phyloP scores from a whole-genome alignment of 2,113 vertebrate genomes.

The Aptenodytes forsteri region DNA sequence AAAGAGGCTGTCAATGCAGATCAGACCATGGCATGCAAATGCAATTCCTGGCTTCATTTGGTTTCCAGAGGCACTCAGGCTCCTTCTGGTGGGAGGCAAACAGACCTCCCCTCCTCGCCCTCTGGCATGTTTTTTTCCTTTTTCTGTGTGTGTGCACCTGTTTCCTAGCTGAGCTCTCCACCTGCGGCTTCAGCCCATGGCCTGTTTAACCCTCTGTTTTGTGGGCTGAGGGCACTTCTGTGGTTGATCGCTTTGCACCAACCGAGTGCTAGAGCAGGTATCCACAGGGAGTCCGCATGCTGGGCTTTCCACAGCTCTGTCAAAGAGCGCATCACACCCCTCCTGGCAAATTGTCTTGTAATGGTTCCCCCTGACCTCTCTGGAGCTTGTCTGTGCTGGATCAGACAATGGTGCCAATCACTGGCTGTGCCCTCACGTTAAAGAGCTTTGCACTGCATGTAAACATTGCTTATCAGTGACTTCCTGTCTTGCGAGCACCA shows the following conservation, averaged over 20 bases:
- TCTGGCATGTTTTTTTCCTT: neutral
- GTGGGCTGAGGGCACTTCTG: neutral
- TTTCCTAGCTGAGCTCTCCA: neutral
- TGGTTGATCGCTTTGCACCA: neutral
- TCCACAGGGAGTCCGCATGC: neutral
- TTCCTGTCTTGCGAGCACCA: neutral
- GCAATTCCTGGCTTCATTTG: neutral
- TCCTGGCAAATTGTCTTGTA: neutral
- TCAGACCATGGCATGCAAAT: neutral
- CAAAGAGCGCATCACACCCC: neutral
- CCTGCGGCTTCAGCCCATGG: neutral
- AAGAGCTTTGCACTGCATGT: neutral
- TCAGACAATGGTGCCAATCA: neutral
- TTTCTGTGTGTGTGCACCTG: neutral
- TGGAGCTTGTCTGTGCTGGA: neutral
- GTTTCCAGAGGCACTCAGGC: neutral
- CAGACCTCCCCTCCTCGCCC: neutral
- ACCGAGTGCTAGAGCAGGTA: neutral
- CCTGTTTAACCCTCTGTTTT: neutral
- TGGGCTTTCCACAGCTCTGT: neutral
- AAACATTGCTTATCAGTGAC: conserved; percentile 33
- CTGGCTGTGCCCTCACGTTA: neutral
- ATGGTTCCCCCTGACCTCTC: neutral
- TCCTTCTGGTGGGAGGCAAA: neutral
- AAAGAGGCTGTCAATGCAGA: neutral